These are phyloP conservation scores for Miniopterus natalensis DNA, from an alignment of 2,113 vertebrate species.

Conservation along the genomic window DNA sequence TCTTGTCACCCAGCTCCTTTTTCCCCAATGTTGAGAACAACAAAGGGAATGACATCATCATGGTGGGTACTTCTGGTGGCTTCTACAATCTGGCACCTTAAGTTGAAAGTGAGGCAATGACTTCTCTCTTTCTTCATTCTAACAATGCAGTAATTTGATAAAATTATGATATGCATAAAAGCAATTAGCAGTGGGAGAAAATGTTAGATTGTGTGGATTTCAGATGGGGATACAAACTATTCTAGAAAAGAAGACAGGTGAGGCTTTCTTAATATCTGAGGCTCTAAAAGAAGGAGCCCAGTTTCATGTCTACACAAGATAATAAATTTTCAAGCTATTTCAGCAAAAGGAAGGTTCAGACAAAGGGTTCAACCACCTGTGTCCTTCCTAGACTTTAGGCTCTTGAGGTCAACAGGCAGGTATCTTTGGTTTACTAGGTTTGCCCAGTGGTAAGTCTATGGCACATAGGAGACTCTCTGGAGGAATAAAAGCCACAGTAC, in stretches of 20 bases:
- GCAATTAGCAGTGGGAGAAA: background rate
- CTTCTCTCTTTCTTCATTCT: background rate
- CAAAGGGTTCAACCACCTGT: background rate
- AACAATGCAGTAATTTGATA: background rate
- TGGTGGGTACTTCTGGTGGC: background rate
- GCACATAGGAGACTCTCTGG: background rate
- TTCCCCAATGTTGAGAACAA: background rate
- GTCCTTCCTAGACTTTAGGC: background rate
- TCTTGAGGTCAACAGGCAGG: background rate
- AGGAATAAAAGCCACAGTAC: background rate
- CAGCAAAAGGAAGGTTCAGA: slow-evolving; percentile 17
- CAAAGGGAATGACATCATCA: background rate
- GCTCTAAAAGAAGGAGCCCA: background rate
- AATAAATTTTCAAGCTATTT: slow-evolving; percentile 34
- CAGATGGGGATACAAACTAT: background rate
- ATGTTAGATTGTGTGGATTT: background rate
- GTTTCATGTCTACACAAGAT: background rate
- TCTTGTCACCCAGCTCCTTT: background rate
- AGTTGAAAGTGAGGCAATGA: background rate
- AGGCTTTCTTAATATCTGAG: background rate
- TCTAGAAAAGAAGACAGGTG: background rate
- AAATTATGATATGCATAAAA: background rate
- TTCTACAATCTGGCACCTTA: background rate
- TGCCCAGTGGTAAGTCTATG: background rate
- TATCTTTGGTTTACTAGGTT: background rate